Evolutionary conservation across 2,797 vertebrate genomes (phyloP).

Genomic region (Gila robusta): DNA sequence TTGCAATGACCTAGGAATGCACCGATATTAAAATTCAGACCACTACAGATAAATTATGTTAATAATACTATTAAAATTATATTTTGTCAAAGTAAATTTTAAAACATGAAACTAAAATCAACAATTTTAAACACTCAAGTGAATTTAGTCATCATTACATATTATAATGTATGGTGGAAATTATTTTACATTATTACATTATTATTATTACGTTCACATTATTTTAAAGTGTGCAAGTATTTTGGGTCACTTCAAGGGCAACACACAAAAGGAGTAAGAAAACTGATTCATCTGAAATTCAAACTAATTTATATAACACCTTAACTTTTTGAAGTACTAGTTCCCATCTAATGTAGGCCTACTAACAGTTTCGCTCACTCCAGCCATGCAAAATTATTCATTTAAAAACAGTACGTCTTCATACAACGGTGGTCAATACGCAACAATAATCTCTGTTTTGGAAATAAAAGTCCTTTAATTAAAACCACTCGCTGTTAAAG

Average conservation of each 20-base stretch:
- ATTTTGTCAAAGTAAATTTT: not conserved
- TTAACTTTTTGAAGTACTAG: not conserved
- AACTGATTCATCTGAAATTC: not conserved
- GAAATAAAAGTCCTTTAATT: slow-evolving; percentile 70
- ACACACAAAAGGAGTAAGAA: not conserved
- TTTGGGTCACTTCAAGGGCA: not conserved
- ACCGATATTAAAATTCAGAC: not conserved
- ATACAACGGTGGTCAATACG: slow-evolving; percentile 44
- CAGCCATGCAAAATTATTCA: slow-evolving; percentile 1
- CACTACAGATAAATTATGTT: not conserved
- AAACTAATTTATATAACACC: not conserved
- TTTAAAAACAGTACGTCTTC: slow-evolving; percentile 23
- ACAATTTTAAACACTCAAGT: not conserved
- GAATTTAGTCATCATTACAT: not conserved
- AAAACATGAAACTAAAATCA: not conserved
- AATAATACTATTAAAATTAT: not conserved
- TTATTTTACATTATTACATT: too few relatives aligned
- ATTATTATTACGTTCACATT: not conserved
- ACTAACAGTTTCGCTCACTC: not conserved
- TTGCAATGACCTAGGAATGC: not conserved
- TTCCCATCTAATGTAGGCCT: not conserved
- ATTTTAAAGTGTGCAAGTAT: not conserved
- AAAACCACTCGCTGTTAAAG: slow-evolving; percentile 68
- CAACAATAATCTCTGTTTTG: slow-evolving; percentile 67
- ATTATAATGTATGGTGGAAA: not conserved